phyloP scores from a whole-genome alignment of 2,888 invertebrate species.

The Entomobrya proxima region DNA sequence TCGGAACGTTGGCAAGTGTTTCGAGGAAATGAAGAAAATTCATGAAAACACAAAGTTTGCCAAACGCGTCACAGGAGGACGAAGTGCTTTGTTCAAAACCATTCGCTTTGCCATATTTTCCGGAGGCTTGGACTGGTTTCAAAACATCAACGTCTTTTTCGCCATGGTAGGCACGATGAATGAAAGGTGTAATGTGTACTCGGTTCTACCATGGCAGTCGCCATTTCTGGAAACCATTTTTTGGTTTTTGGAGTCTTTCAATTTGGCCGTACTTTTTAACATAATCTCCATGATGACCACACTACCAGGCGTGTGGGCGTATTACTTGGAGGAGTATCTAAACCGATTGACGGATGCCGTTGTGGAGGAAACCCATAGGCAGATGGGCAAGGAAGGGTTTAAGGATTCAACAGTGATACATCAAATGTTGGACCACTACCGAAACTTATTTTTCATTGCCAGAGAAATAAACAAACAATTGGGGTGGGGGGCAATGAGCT shows the following conservation, averaged over 20 bases:
- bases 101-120: neutral
- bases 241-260: constrained; percentile 36
- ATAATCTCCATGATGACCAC: constrained; percentile 29
- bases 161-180: constrained; percentile 10
- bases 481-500: constrained; percentile 15
- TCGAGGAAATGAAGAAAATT: neutral
- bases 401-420: neutral
- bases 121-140: neutral
- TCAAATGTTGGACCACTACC: constrained; percentile 1
- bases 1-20: constrained; percentile 8
- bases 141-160: constrained; percentile 18
- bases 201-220: constrained; percentile 8
- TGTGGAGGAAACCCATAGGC: neutral
- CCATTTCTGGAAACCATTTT: neutral
- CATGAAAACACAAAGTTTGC: neutral
- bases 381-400: neutral
- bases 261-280: constrained; percentile 1
- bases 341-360: constrained; percentile 5
- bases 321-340: constrained; percentile 13
- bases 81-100: neutral
- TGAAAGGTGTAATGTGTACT: constrained; percentile 2
- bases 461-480: constrained; percentile 24
- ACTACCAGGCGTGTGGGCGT: constrained; percentile 13
- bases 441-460: neutral
- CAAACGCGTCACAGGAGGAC: neutral